Conservation (phyloP, 64 coral and sea anemone genomes). For the Hydrozoanthus tunicans region DNA sequence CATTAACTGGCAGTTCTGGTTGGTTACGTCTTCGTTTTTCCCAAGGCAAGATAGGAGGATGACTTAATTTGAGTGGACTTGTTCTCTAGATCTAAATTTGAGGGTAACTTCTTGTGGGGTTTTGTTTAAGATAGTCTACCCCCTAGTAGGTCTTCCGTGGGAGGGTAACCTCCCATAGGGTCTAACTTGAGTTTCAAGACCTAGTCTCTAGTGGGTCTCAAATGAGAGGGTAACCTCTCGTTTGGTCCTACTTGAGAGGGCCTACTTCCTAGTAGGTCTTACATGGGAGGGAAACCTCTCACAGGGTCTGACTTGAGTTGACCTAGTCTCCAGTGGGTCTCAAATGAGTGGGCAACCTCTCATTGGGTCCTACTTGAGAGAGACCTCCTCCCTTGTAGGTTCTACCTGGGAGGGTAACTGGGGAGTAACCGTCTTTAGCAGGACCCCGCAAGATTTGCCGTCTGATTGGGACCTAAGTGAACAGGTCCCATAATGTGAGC, state of each 20-base stretch:
- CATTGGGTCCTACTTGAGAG: not conserved
- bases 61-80: not conserved
- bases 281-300: not conserved
- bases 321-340: not conserved
- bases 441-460: not conserved
- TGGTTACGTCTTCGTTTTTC: no score
- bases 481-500: not conserved
- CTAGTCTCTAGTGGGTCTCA: not conserved
- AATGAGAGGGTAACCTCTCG: not conserved
- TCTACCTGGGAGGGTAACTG: not conserved
- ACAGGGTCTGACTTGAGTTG: not conserved
- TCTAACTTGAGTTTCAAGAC: not conserved
- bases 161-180: not conserved
- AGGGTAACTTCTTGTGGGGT: not conserved
- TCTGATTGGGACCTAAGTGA: not conserved
- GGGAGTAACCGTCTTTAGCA: not conserved
- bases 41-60: no score
- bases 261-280: not conserved
- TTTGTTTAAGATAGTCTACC: not conserved
- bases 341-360: not conserved
- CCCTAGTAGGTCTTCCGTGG: not conserved
- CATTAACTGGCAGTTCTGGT: no score
- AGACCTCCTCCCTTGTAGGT: not conserved
- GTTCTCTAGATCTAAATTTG: not conserved
- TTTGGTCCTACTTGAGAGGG: not conserved